Evolutionary conservation across 2,797 vertebrate genomes (phyloP).

Genomic region (Tolypeutes matacus): DNA sequence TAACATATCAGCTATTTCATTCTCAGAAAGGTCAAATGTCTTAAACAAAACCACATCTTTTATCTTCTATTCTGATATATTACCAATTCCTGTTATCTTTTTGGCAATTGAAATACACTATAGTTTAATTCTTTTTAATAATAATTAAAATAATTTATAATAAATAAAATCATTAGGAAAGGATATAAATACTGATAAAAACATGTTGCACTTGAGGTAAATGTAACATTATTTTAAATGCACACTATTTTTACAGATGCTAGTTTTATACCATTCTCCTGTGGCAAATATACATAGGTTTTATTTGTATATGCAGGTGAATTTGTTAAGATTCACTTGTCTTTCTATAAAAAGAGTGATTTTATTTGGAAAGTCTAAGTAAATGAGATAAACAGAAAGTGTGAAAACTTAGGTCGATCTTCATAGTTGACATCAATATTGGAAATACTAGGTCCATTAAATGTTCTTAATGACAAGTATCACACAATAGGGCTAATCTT

Average conservation of each 20-base stretch:
- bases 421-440: neutral
- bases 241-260: neutral
- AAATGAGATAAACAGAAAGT: constrained; percentile 5
- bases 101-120: constrained; percentile 20
- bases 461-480: neutral
- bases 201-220: neutral
- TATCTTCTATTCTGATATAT: neutral
- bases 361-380: neutral
- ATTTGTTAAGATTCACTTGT: neutral
- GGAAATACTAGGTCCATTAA: neutral
- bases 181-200: neutral
- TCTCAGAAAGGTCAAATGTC: neutral
- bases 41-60: constrained; percentile 32
- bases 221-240: neutral
- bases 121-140: constrained; percentile 4
- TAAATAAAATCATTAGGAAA: constrained; percentile 39
- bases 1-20: neutral
- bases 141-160: neutral
- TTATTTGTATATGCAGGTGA: neutral
- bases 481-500: neutral
- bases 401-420: neutral
- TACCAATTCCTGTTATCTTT: neutral
- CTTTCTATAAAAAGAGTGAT: neutral
- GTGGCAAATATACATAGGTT: neutral
- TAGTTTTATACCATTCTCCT: neutral